Base-by-base conservation (phyloP, 1,140 invertebrate genomes). In the Magallana angulata region DNA sequence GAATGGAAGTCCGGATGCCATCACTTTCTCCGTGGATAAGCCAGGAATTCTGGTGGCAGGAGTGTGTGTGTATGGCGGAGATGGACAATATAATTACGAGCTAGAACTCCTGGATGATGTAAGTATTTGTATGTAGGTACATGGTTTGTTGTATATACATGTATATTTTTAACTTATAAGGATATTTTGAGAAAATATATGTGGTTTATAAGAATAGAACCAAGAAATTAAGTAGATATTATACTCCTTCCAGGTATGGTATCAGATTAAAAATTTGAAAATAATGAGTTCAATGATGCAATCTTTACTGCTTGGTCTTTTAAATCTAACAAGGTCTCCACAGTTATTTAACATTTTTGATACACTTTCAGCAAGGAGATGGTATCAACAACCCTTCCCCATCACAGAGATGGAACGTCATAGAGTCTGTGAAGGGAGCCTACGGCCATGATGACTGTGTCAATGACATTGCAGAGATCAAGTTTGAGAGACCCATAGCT, bases 1-100 rank as follows among this genome's bases (percentile, higher is more conserved):
- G 4, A 98, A 98, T 94, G 98, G 98, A 58, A 98, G 98, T 36
- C 98, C 98, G 0, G 99, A 99, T 95, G 98, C 98, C 6, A 98
- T 99, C 91, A 98, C 98, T 90, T 99, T 99, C 92, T 97, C 97
- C 18, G 98, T 99, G 8, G 98, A 99, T 95, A 96, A 97, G 59
- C 95, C 97, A 0, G 98, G 98, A 1, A 97, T 99, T 83, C 96
- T 97, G 57, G 96, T 99, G 59, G 97, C 97, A 60, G 98, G 99
- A 2, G 97, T 97, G 81, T 97, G 97, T 88, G 96, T 99, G 68
- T 99, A 98, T 95, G 97, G 97, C 12, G 98, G 98, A 7, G 97
- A 97, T 7, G 91, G 91, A 30, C 88, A 89, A 56, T 94, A 94
- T 85, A 92, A 94, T 82, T 99, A 99, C 94, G 98, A 98, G 93